Evolutionary conservation across 2,113 vertebrate species (phyloP).

Genomic region (Nycticryphes semicollaris): DNA sequence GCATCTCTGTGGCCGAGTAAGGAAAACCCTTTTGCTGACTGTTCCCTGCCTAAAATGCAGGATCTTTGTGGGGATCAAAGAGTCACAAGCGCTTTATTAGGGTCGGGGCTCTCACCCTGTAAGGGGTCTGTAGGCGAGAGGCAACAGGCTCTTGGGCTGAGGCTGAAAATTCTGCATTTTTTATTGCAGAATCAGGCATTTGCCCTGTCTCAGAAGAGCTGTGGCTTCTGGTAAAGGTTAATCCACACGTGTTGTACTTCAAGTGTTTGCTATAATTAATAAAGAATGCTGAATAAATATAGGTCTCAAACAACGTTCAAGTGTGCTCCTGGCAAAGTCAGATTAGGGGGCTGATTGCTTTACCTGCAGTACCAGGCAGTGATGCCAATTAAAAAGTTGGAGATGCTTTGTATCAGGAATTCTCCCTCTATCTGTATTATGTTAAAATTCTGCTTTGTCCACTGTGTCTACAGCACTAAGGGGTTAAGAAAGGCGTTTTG

Average conservation of each 20-base stretch:
- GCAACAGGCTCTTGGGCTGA: background rate
- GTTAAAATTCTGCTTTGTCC: background rate
- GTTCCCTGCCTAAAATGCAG: background rate
- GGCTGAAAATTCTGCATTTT: background rate
- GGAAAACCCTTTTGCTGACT: background rate
- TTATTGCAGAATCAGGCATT: background rate
- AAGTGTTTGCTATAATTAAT: background rate
- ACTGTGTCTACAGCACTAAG: fast-evolving
- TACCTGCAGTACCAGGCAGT: fast-evolving
- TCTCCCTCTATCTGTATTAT: background rate
- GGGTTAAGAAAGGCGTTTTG: background rate
- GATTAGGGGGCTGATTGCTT: fast-evolving
- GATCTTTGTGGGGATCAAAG: background rate
- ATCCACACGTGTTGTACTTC: background rate
- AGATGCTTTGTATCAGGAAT: background rate
- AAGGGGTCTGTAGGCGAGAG: background rate
- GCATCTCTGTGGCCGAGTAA: fast-evolving
- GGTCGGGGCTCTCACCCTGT: background rate
- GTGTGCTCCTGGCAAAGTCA: background rate
- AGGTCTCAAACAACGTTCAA: background rate
- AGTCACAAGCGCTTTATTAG: background rate
- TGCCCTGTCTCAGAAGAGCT: background rate
- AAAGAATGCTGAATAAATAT: background rate
- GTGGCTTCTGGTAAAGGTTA: background rate
- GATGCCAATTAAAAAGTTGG: background rate